Evolutionary conservation across 2,888 invertebrate species (phyloP), one percentile per base, ranked within the genome.

Genomic region (Microplitis manilae): DNA sequence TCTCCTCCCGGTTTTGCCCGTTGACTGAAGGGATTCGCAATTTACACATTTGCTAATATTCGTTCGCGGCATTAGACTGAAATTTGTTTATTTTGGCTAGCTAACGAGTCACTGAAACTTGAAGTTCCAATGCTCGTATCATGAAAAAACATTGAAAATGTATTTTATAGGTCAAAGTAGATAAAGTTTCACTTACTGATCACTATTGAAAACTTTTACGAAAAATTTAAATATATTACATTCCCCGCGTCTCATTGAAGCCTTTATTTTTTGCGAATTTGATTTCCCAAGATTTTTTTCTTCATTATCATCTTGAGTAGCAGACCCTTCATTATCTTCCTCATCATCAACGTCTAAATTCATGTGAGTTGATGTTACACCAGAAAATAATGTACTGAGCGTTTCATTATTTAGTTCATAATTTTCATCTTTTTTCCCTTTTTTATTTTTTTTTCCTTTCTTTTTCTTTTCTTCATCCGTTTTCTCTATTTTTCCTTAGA

Each of bases 341-440:
- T 79, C 80, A 71, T 79, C 82, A 59, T 84, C 90, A 89, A 62
- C 83, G 82, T 38, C 88, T 77, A 81, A 80, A 72, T 70, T 80
- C 69, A 81, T 69, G 70, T 82, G 79, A 69, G 82, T 84, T 75
- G 81, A 78, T 60, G 83, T 82, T 20, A 82, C 81, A 50, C 81
- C 82, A 69, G 82, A 83, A 59, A 77, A 79, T 73, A 83, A 80
- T 9, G 81, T 79, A 74, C 81, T 81, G 8, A 74, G 50, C 13
- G 69, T 72, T 0, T 72, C 67, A 70, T 75, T 81, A 64, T 69
- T 77, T 8, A 76, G 87, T 84, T 13, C 85, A 83, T 6, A 85
- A 86, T 90, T 70, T 87, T 85, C 20, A 90, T 91, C 77, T 81
- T 85, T 77, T 81, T 83, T 84, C n/a, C 38, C 81, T 79, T 82